Base-by-base conservation (phyloP, 2,888 invertebrate species). In the Catocala fraxini region DNA sequence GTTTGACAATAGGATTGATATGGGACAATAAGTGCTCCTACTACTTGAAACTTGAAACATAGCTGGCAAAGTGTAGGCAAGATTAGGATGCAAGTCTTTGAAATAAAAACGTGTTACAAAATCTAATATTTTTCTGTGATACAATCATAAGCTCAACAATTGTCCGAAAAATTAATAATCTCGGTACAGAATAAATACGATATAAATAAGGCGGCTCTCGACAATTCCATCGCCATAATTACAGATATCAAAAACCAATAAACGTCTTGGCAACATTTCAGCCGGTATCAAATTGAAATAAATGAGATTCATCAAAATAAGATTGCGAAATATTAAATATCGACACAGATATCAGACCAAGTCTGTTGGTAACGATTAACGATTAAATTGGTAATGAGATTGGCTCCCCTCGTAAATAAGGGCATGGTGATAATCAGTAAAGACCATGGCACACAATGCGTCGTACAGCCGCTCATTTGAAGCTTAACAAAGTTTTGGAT, bases 321-420 rank as follows among this genome's bases (percentile, higher is more conserved):
- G 56, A 73, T 71, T 55, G 58, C 47, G 56, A 59, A 75, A 75
- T 73, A 71, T 66, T 60, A 64, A 70, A 77, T 67, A 69, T 58
- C n/a, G 51, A 59, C 59, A 57, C 35, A 53, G 68, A 57, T 49
- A 77, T 71, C 49, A n/a, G 57, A 65, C 71, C 55, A 51, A 48
- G 49, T 57, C 53, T 66, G 69, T 48, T 58, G 66, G 64, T 70
- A 77, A 72, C 68, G 68, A 75, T 79, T 77, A 71, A 42, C 71
- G 70, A 59, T 59, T 64, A 69, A 56, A 77, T 73, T 65, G 55
- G 63, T 66, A 73, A 71, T 73, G 70, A 66, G 63, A 62, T 51
- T 52, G 51, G 49, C 56, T 55, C 62, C 59, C 54, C 33, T 56
- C 56, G 59, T 69, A 63, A 68, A 68, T 73, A 66, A 57, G 56